Conservation (phyloP, 2,113 vertebrate genomes). For the Microcebus lehilahytsara region DNA sequence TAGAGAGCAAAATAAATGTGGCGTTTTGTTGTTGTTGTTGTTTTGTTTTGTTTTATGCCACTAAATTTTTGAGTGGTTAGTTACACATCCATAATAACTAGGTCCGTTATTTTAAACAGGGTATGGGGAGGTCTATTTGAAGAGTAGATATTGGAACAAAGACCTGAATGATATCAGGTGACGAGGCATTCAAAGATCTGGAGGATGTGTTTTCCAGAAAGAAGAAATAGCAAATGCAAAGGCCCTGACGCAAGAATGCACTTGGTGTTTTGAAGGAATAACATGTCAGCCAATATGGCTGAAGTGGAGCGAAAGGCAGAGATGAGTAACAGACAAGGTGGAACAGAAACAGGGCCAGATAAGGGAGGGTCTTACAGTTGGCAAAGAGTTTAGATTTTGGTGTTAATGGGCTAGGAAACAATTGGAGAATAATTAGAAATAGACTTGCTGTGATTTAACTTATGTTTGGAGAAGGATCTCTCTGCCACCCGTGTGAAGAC, state of each 20-base stretch:
- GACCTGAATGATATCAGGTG: neutral
- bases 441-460: neutral
- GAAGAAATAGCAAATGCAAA: neutral
- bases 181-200: neutral
- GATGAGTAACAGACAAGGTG: neutral
- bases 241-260: neutral
- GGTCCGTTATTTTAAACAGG: neutral
- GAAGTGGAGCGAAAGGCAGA: neutral
- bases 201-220: neutral
- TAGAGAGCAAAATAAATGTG: neutral
- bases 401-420: neutral
- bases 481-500: neutral
- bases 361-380: neutral
- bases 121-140: neutral
- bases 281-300: neutral
- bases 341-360: neutral
- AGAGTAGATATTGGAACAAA: neutral
- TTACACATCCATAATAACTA: neutral
- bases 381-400: neutral
- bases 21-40: neutral
- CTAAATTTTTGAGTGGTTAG: neutral
- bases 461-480: neutral
- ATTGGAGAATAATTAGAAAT: neutral
- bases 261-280: neutral
- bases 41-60: neutral